Conservation (phyloP, 2,113 vertebrate species). For the Pagrus major region DNA sequence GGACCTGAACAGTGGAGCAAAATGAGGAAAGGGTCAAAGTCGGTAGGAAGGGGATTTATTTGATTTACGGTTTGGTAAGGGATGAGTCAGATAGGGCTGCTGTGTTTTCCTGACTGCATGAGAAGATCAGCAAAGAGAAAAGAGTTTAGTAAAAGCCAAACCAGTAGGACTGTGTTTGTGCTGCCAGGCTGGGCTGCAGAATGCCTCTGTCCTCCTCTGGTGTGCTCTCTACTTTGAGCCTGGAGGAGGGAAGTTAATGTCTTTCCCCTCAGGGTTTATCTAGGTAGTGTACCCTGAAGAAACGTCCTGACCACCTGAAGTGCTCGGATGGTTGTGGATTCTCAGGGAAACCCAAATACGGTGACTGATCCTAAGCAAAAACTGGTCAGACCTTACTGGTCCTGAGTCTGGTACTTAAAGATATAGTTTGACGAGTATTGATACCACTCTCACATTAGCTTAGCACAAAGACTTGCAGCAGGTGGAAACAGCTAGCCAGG, state of each 20-base stretch:
- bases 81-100: slow-evolving; percentile 47
- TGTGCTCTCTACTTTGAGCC: background rate
- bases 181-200: background rate
- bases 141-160: slow-evolving; percentile 8
- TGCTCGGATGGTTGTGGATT: background rate
- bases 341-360: background rate
- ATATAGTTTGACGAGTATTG: background rate
- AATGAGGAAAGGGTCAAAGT: slow-evolving; percentile 53
- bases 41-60: slow-evolving; percentile 61
- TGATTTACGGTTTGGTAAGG: slow-evolving; percentile 58
- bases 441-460: background rate
- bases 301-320: background rate
- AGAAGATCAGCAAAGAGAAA: slow-evolving; percentile 26
- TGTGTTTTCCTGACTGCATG: slow-evolving; percentile 51
- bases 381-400: background rate
- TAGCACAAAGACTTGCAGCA: background rate
- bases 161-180: slow-evolving; percentile 22
- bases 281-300: too few relatives aligned
- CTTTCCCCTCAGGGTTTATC: background rate
- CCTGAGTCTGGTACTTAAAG: background rate
- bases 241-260: background rate
- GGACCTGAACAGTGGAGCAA: slow-evolving; percentile 40
- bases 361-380: background rate
- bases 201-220: background rate
- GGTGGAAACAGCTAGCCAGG: background rate